These are phyloP conservation scores for Mesocricetus auratus DNA, from an alignment of 2,113 vertebrate species.

Conservation along the genomic window DNA sequence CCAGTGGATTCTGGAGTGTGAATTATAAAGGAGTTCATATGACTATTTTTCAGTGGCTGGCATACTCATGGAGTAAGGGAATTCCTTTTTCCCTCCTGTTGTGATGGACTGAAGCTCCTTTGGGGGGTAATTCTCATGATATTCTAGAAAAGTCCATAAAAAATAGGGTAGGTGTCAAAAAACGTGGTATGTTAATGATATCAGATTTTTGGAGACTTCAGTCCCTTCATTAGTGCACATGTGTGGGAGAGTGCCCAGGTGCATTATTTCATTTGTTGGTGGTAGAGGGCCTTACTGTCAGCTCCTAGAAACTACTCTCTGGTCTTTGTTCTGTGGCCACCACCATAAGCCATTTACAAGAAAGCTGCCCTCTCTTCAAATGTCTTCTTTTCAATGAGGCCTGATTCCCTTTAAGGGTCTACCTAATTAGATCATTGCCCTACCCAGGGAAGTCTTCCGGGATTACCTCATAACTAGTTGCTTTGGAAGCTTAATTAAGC, in stretches of 20 bases:
- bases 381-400: not conserved
- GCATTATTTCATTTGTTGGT: not conserved
- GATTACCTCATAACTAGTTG: conserved; percentile 2
- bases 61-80: not conserved
- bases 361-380: not conserved
- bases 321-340: not conserved
- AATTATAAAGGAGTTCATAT: not conserved
- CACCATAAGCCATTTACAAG: not conserved
- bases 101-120: not conserved
- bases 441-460: not conserved
- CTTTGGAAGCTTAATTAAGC: not conserved
- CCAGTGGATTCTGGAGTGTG: not conserved
- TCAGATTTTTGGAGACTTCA: too few species aligned
- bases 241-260: not conserved
- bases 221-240: not conserved
- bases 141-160: not conserved
- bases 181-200: not conserved
- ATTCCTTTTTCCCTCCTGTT: not conserved
- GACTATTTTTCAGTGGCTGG: not conserved
- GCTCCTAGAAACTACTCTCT: not conserved
- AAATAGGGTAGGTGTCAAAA: not conserved
- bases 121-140: not conserved
- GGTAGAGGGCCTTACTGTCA: not conserved
- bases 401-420: not conserved
- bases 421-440: not conserved